Base-by-base conservation (phyloP, 2,888 invertebrate genomes). In the Leptinotarsa tumamoca region DNA sequence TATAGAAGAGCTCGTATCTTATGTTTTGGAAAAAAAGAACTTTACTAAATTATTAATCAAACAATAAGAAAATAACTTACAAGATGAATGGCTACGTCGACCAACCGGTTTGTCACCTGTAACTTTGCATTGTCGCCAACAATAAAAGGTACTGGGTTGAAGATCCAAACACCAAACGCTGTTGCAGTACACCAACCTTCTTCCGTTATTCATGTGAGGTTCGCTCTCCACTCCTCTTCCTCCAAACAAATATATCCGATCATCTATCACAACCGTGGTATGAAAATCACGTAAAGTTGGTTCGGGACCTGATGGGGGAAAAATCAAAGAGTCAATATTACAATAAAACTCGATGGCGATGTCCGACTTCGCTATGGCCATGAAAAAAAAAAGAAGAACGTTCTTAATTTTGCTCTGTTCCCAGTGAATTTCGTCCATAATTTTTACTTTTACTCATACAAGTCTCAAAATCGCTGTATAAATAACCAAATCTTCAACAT, bases 81-180 rank as follows among this genome's bases (percentile, higher is more conserved):
- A 97, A 82, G 96, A 95, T 78, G 97, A 97, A 90, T 98, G 97
- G 87, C 96, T 97, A 68, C 98, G 90, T 79, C 98, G 90, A 54
- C 97, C 96, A 73, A 92, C 90, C 4, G 97, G 97, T 86, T 91
- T 90, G 69, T 90, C 89, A 3, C 95, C 95, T 66, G 88, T 88
- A 76, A 90, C 92, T 79, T 85, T 89, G 51, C 91, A 92, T 79
- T 87, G 90, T 85, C 90, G 89, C 97, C 97, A 98, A 71, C 43
- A 43, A 43, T 10, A 10, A 10, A 43, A 43, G 5, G 43, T 10
- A 43, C 43, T 43, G 43, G 43, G 43, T 10, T 10, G 43, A 43
- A 95, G 92, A 88, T 98, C 94, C 79, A 96, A 90, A 86, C 93
- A 94, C 87, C 92, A 93, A 63, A 96, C 91, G 85, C 93, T 91